Evolutionary conservation across 2,888 invertebrate species (phyloP).

Genomic region (Gastracanthus pulcherrimus): DNA sequence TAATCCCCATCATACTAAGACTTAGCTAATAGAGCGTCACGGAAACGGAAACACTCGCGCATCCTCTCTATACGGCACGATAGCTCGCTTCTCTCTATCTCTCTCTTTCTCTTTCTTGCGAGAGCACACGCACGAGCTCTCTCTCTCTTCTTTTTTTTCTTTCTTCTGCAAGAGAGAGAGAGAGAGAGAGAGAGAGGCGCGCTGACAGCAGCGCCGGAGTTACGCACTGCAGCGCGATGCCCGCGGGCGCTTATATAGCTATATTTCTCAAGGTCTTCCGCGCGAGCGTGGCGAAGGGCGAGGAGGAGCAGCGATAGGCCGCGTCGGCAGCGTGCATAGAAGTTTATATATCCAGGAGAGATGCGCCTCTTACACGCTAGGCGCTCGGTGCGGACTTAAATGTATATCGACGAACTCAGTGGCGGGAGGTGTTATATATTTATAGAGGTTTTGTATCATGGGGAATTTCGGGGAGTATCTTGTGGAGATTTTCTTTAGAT

Average conservation of each 20-base stretch:
- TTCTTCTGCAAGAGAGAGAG: background rate
- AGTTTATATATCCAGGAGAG: background rate
- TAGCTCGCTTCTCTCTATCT: background rate
- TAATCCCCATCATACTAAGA: background rate
- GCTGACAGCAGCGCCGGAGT: constrained; percentile 61
- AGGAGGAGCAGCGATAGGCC: too few species aligned
- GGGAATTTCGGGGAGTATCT: too few species aligned
- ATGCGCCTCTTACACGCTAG: constrained; percentile 4
- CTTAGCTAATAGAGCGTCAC: constrained; percentile 41
- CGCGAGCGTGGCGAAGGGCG: background rate
- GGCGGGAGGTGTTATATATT: too few species aligned
- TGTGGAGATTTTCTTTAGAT: too few species aligned
- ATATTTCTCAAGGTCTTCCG: constrained; percentile 59
- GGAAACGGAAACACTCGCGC: constrained; percentile 33
- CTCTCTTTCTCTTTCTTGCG: too few species aligned
- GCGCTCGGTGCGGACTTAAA: too few species aligned
- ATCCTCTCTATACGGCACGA: background rate
- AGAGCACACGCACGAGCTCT: background rate
- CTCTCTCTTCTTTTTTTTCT: background rate
- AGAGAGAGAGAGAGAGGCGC: constrained; percentile 5
- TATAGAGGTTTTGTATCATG: too few species aligned
- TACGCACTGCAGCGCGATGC: constrained; percentile 59
- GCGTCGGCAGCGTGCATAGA: background rate
- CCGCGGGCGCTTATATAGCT: constrained; percentile 46
- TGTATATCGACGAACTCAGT: too few species aligned